phyloP scores from a whole-genome alignment of 2,888 invertebrate species.

The Synanthedon myopaeformis region DNA sequence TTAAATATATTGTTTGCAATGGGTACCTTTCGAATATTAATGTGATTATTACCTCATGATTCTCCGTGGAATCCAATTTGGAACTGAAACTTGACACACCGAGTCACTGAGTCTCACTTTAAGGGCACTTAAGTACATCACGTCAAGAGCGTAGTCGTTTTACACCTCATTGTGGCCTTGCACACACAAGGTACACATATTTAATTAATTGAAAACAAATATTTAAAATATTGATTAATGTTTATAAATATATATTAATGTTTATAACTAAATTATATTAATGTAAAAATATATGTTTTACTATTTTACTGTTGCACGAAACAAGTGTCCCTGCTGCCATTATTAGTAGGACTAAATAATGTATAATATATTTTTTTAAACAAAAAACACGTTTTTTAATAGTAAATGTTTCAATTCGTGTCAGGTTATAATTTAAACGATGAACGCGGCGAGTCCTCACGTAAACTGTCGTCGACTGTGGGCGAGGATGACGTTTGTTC shows the following conservation, averaged over 20 bases:
- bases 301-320: no score
- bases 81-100: conserved; percentile 20
- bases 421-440: neutral
- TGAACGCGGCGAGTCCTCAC: conserved; percentile 10
- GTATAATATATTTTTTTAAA: neutral
- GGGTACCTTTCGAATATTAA: neutral
- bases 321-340: no score
- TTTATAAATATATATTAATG: no score
- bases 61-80: conserved; percentile 57
- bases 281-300: no score
- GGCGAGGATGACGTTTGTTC: conserved; percentile 20
- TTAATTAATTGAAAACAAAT: no score
- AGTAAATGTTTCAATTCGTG: conserved; percentile 2
- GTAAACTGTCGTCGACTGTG: conserved; percentile 32
- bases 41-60: conserved; percentile 43
- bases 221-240: no score
- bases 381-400: neutral
- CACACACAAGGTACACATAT: no score
- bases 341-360: neutral
- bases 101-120: conserved; percentile 21
- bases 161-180: neutral
- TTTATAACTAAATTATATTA: no score
- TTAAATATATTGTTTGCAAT: no score
- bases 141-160: conserved; percentile 13
- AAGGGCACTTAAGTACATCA: conserved; percentile 31